Conservation (phyloP, 2,888 invertebrate genomes). For the Ferdinandea cuprea region DNA sequence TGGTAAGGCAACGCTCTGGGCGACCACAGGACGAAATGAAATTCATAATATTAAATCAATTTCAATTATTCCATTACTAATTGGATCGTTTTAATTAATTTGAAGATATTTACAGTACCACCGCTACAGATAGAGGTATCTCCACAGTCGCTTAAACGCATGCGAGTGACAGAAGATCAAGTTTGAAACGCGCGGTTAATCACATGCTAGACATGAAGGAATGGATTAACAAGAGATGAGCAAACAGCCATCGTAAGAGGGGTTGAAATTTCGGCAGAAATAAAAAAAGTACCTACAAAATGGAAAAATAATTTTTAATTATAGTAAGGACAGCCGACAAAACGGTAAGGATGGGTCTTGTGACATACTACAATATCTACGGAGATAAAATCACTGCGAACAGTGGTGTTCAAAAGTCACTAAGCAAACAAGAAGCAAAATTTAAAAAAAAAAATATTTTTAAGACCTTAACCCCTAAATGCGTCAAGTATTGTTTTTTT, state of each 20-base stretch:
- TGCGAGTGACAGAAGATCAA: slow-evolving; percentile 64
- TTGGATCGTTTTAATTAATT: slow-evolving; percentile 76
- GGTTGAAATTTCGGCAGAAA: slow-evolving; percentile 24
- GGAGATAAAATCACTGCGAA: neutral
- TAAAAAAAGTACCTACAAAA: slow-evolving; percentile 39
- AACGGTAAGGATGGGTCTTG: slow-evolving; percentile 32
- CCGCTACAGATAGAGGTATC: neutral
- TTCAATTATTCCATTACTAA: slow-evolving; percentile 75
- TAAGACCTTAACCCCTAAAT: too few species aligned
- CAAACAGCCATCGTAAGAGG: neutral
- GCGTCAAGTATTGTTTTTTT: neutral
- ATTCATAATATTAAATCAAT: slow-evolving; percentile 75
- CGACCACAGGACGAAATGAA: slow-evolving; percentile 74
- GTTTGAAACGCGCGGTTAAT: slow-evolving; percentile 59
- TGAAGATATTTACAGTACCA: slow-evolving; percentile 72
- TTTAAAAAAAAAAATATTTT: too few species aligned
- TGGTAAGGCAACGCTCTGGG: slow-evolving; percentile 45
- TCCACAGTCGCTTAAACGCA: neutral
- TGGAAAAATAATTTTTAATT: slow-evolving; percentile 71
- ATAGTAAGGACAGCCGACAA: slow-evolving; percentile 62
- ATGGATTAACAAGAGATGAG: slow-evolving; percentile 26
- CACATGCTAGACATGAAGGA: slow-evolving; percentile 34
- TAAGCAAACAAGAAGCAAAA: neutral
- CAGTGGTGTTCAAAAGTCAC: slow-evolving; percentile 32
- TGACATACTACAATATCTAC: slow-evolving; percentile 20